Percentiles rank a stretch among this genome's conserved stretches.
These are phyloP conservation scores for Pseudomyrmex dendroicus DNA, from an alignment of 1,140 invertebrate species.

Conservation along the genomic window DNA sequence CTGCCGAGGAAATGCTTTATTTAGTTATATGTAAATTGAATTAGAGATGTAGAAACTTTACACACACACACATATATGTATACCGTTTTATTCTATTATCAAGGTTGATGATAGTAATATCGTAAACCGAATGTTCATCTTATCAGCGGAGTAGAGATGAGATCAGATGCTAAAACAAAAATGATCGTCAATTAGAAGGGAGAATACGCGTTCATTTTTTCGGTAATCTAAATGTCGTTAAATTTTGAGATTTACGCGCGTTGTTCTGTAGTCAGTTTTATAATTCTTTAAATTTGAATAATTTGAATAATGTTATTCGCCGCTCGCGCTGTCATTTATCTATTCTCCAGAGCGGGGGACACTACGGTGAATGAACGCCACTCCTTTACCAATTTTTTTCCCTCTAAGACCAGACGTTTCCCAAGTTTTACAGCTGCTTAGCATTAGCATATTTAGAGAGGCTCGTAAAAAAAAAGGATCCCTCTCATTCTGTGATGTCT, in stretches of 20 bases:
- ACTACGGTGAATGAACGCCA: conserved; percentile 26
- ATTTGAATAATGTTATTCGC: conserved; percentile 27
- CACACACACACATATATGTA: not conserved
- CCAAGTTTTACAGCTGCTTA: conserved; percentile 36
- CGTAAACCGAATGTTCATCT: not conserved
- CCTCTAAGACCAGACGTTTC: not conserved
- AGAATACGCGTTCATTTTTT: not conserved
- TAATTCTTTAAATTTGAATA: conserved; percentile 42
- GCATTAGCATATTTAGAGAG: conserved; percentile 43
- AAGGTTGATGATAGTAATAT: not conserved
- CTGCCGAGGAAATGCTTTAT: too few species aligned
- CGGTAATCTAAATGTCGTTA: not conserved
- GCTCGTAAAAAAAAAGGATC: conserved; percentile 21
- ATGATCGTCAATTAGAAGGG: not conserved
- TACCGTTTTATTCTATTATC: not conserved
- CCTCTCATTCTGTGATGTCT: not conserved
- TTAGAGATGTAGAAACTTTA: not conserved
- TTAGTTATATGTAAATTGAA: not conserved
- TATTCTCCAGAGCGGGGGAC: not conserved
- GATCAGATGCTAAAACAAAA: not conserved
- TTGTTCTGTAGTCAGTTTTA: not conserved
- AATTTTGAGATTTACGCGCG: not conserved
- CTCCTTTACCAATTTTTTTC: not conserved
- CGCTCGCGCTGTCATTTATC: not conserved
- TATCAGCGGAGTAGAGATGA: not conserved